Base-by-base conservation (phyloP, 2,797 vertebrate genomes). In the Microchirus variegatus region DNA sequence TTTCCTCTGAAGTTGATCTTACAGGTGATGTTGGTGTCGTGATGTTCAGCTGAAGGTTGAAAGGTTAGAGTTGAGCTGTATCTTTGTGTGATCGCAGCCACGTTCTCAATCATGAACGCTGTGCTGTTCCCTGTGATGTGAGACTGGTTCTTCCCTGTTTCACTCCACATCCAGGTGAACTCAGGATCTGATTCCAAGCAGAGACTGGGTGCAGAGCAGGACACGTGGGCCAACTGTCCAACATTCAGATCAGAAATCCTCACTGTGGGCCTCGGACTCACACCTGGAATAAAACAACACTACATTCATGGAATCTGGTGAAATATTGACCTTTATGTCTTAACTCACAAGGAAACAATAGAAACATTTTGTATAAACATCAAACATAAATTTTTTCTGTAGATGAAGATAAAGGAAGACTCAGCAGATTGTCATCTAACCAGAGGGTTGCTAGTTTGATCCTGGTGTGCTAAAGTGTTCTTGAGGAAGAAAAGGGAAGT, bases 201-300 rank as follows among this genome's bases (percentile, higher is more conserved):
- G 66, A 80, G 49, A 60, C 67, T 81, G 36, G 83, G 85, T 67
- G 83, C 82, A 4, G 71, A 78, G 80, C 87, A 90, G 67, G 51
- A 87, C 73, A 90, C 52, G 10, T 59, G 75, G 74, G 61, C 12
- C 65, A 19, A 22, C 14, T 72, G 58, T 58, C 77, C 75, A 16
- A 52, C 85, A 1, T 14, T 67, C 75, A 89, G 47, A 4, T 17
- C 7, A 63, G 77, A 79, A 71, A 70, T 2, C 46, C 0, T n/a
- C 72, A 46, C 1, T 1, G 14, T 48, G 59, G 83, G 80, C 37
- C 63, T 84, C 61, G 79, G 80, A 15, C 0, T 68, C 53, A 81
- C 72, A 66, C 0, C 86, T 86, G 22, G 1, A n/a, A 56, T 12
- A 26, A 5, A 16, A 72, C 5, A 42, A 2, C 2, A 45, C 14